Evolutionary conservation across 1,140 invertebrate genomes (phyloP).

Genomic region (Stratiolaelaps scimitus): DNA sequence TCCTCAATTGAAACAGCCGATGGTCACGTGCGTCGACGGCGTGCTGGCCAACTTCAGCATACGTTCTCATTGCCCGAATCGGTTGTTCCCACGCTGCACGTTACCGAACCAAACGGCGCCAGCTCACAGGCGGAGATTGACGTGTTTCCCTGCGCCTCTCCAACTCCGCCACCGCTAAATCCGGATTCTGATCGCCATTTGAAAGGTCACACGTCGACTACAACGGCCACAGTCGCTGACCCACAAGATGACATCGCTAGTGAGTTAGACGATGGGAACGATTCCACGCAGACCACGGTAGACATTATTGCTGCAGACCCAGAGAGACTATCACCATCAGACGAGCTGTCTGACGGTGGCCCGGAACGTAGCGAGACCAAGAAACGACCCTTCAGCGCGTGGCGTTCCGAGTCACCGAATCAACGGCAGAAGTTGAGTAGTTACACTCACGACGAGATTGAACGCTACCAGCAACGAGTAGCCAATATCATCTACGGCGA

Average conservation of each 20-base stretch:
- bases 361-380: too few species aligned
- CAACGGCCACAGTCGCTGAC: neutral
- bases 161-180: neutral
- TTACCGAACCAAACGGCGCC: neutral
- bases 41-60: neutral
- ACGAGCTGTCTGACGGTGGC: too few species aligned
- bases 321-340: too few species aligned
- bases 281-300: neutral
- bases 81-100: neutral
- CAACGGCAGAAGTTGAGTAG: neutral
- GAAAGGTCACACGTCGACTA: too few species aligned
- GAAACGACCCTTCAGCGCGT: neutral
- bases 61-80: neutral
- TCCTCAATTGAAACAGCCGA: neutral
- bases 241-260: neutral
- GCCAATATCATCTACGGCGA: conserved; percentile 6
- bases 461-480: conserved; percentile 5
- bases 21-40: neutral
- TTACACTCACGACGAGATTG: neutral
- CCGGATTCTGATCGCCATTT: neutral
- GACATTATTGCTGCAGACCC: neutral
- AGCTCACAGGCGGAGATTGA: conserved; percentile 14
- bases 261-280: neutral
- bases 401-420: neutral
- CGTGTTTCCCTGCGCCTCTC: neutral